phyloP scores from a whole-genome alignment of 2,888 invertebrate species.

The Serripes groenlandicus region DNA sequence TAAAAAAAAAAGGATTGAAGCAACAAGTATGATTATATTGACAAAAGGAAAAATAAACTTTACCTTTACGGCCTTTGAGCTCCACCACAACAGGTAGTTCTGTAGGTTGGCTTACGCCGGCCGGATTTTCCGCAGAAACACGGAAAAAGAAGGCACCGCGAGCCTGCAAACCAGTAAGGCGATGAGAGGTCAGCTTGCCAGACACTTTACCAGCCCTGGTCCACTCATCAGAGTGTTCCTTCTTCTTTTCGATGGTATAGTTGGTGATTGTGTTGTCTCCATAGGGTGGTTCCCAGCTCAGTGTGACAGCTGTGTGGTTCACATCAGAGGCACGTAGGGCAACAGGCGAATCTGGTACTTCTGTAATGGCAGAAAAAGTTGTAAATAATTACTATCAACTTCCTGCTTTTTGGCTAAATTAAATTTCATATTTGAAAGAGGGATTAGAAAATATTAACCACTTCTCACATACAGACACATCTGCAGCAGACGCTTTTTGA shows the following conservation, averaged over 20 bases:
- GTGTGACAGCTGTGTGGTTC: constrained; percentile 77
- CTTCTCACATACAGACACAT: no score
- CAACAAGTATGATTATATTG: no score
- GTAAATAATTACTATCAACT: no score
- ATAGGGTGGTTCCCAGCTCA: constrained; percentile 84
- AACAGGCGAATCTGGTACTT: constrained; percentile 79
- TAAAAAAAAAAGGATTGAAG: no score
- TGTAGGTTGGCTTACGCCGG: constrained; percentile 80
- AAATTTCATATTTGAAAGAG: no score
- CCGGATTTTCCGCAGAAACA: constrained; percentile 92
- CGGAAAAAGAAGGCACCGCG: constrained; percentile 92
- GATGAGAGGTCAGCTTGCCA: constrained; percentile 72
- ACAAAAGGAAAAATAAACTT: no score
- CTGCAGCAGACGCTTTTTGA: no score
- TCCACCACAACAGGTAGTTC: constrained; percentile 81
- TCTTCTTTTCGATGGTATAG: constrained; percentile 85
- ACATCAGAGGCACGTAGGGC: constrained; percentile 81
- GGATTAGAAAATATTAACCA: no score
- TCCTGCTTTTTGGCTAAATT: no score
- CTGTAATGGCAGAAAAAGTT: no score
- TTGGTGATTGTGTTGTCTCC: constrained; percentile 83
- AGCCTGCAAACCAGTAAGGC: constrained; percentile 76
- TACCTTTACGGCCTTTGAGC: constrained; percentile 81
- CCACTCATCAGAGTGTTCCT: constrained; percentile 93
- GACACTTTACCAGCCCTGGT: constrained; percentile 78